Conservation (phyloP, 2,113 vertebrate species). For the Hylia prasina region DNA sequence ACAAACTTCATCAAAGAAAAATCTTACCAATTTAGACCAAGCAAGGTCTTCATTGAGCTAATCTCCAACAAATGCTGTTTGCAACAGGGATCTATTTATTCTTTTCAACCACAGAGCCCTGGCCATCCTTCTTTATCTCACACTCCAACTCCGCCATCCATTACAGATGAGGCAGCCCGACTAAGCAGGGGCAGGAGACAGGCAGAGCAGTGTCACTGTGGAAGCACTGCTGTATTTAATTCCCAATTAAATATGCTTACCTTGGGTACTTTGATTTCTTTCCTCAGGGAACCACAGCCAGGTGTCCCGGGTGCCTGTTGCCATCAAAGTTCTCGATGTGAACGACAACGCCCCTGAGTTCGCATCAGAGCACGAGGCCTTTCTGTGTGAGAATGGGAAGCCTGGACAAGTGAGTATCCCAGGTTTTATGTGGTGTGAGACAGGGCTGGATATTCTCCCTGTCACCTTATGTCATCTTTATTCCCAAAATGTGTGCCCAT, state of each 20-base stretch:
- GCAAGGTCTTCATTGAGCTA: constrained; percentile 47
- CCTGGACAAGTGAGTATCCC: constrained; percentile 87
- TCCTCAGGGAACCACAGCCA: constrained; percentile 93
- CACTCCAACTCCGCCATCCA: not conserved
- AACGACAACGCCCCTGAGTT: constrained; percentile 99
- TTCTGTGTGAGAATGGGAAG: constrained; percentile 96
- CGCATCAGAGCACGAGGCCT: constrained; percentile 90
- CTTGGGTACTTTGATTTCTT: constrained; percentile 45
- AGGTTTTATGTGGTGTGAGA: not conserved
- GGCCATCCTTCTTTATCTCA: constrained; percentile 4
- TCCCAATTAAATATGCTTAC: constrained; percentile 7
- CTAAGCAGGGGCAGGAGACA: not conserved
- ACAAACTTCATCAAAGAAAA: constrained; percentile 51
- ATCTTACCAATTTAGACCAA: constrained; percentile 50
- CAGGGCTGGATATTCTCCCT: not conserved
- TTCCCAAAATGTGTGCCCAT: not conserved
- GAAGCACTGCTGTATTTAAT: not conserved
- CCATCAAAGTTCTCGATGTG: constrained; percentile 95
- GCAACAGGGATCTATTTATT: constrained; percentile 39
- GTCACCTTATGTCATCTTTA: not conserved
- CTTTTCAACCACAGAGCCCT: not conserved
- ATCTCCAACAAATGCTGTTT: constrained; percentile 49
- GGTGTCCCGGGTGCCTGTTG: constrained; percentile 90
- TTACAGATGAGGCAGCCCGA: not conserved
- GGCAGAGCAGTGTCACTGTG: not conserved